phyloP scores from a whole-genome alignment of 2,888 invertebrate species.

The Drosophila setosimentum region DNA sequence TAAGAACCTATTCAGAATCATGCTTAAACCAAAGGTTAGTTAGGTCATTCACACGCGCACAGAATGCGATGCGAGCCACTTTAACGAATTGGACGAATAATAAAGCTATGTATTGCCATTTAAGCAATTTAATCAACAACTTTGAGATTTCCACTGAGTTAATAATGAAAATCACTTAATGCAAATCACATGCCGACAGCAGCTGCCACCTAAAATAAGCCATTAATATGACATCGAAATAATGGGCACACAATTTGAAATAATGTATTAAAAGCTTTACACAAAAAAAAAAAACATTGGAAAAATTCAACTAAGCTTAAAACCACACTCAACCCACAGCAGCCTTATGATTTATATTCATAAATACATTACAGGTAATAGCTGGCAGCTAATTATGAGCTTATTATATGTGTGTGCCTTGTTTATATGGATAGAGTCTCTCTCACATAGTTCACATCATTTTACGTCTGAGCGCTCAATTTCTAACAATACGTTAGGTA shows the following conservation, averaged over 20 bases:
- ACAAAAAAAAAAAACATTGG: background rate
- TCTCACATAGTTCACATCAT: slow-evolving; percentile 7
- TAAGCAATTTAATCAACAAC: slow-evolving; percentile 49
- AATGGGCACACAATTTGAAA: slow-evolving; percentile 4
- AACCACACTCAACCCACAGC: slow-evolving; percentile 9
- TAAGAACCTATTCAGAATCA: slow-evolving; percentile 20
- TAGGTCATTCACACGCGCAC: slow-evolving; percentile 47
- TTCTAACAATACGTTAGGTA: background rate
- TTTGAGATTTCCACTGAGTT: background rate
- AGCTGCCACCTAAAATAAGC: slow-evolving; percentile 2
- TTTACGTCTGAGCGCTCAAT: slow-evolving; percentile 62
- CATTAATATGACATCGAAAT: slow-evolving; percentile 20
- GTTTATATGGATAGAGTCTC: background rate
- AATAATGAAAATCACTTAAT: slow-evolving; percentile 3
- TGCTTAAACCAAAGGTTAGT: background rate
- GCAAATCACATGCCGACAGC: slow-evolving; percentile 9
- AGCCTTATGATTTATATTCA: background rate
- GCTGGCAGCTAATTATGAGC: slow-evolving; percentile 25
- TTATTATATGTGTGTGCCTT: slow-evolving; percentile 8
- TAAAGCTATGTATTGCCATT: slow-evolving; percentile 26
- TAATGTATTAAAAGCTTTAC: background rate
- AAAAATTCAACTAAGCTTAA: background rate
- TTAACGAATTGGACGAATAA: slow-evolving; percentile 21
- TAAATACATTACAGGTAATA: slow-evolving; percentile 1
- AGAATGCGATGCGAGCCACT: slow-evolving; percentile 14